Evolutionary conservation across 2,888 invertebrate species (phyloP), one percentile per base, ranked within the genome.

Genomic region (Aradus depressus): DNA sequence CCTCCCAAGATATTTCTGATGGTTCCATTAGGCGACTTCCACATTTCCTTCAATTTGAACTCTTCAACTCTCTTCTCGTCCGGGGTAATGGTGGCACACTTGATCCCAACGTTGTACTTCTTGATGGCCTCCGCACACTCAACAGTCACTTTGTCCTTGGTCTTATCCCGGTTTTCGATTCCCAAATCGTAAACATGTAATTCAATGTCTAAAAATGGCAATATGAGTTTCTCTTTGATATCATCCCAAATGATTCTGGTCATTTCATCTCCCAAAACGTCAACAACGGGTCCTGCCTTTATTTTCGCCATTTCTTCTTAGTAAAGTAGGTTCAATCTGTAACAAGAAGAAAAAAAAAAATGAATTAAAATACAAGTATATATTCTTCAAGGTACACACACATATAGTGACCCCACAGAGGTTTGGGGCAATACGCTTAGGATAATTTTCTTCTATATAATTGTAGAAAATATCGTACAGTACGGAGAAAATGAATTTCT

Each of bases 11-110:
- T 87, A 64, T 89, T 89, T 68, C 89, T 80, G 59, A 89, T 87
- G 3, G 88, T 89, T 45, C 88, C 88, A 64, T 89, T 89, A 0
- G 89, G 89, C 44, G 86, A 87, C 67, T 85, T 88, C 88, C 88
- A 89, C 88, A 89, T 89, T 67, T 87, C 75, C 65, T 88, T 86
- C 59, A 89, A 67, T 2, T 86, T 84, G 65, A 89, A 87, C 68
- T 89, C 89, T 69, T 89, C 85, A 0, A 97, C 93, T 66, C 97
- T 76, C 31, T 88, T 86, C 68, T 97, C 97, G 68, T 97, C 97
- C 2, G 97, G 96, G 1, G 97, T 97, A 59, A 97, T 98, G 2
- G 97, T 90, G 21, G 97, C 97, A 72, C 98, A 98, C 70, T 98
- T 98, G 60, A 98, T 90, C 35, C 97, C 98, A 44, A 98, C 97